Conservation (phyloP, 2,888 invertebrate genomes). For the Acanthosepion esculentum region DNA sequence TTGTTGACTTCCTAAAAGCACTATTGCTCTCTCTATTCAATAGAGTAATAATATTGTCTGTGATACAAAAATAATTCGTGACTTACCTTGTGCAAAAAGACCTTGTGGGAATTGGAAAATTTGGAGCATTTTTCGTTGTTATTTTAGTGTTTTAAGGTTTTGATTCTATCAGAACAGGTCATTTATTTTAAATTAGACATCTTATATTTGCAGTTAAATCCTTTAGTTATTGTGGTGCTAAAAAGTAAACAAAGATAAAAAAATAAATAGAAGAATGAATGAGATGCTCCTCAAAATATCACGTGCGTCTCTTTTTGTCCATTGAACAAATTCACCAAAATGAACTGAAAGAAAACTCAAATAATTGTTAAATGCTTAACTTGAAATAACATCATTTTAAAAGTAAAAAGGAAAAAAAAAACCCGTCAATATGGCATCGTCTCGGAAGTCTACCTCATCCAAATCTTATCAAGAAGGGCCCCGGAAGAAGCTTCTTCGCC, state of each 20-base stretch:
- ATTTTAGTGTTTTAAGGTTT: neutral
- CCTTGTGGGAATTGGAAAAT: neutral
- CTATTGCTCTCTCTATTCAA: neutral
- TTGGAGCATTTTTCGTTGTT: neutral
- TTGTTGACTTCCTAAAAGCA: neutral
- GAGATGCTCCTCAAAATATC: neutral
- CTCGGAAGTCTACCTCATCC: constrained; percentile 44
- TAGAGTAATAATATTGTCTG: neutral
- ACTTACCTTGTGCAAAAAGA: neutral
- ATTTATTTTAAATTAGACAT: neutral
- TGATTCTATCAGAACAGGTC: neutral
- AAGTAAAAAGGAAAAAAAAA: neutral
- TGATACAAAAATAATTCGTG: neutral
- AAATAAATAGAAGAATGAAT: neutral
- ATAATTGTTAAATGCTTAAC: neutral
- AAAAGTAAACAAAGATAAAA: neutral
- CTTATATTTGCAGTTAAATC: neutral
- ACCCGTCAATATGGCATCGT: constrained; percentile 38
- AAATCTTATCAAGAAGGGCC: constrained; percentile 42
- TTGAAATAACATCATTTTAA: neutral
- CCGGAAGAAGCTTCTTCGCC: constrained; percentile 14
- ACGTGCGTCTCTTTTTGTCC: neutral
- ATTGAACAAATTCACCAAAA: neutral
- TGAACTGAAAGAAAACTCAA: neutral
- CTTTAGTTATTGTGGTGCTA: neutral